Conservation (phyloP, 1,140 invertebrate genomes). For the Berghia stephanieae region DNA sequence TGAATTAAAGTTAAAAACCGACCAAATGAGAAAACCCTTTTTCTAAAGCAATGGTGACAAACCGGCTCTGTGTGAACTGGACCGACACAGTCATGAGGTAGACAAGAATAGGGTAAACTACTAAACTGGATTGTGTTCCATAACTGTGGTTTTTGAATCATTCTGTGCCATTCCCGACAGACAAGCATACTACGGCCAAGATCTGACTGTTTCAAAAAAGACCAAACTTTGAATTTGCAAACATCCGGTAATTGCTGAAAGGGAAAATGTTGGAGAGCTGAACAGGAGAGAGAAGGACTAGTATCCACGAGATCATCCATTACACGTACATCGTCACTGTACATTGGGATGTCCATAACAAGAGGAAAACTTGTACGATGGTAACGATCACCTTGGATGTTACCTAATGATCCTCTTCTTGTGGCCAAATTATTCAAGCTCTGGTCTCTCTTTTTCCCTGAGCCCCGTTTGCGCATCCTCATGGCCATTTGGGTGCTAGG, state of each 20-base stretch:
- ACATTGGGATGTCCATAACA: slow-evolving; percentile 18
- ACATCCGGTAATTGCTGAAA: slow-evolving; percentile 56
- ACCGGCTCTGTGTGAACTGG: slow-evolving; percentile 40
- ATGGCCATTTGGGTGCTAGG: slow-evolving; percentile 15
- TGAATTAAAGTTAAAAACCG: slow-evolving; percentile 43
- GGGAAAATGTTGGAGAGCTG: slow-evolving; percentile 39
- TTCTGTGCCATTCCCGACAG: slow-evolving; percentile 51
- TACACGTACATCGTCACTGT: background rate
- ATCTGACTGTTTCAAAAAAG: slow-evolving; percentile 50
- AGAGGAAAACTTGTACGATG: slow-evolving; percentile 31
- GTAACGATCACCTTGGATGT: slow-evolving; percentile 18
- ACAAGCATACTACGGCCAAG: slow-evolving; percentile 50
- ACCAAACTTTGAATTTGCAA: slow-evolving; percentile 60
- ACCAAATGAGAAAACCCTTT: slow-evolving; percentile 49
- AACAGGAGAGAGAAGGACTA: slow-evolving; percentile 8
- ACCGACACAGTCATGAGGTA: slow-evolving; percentile 35
- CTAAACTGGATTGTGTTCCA: slow-evolving; percentile 56
- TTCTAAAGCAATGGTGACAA: slow-evolving; percentile 55
- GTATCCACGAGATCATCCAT: slow-evolving; percentile 6
- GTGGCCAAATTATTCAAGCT: background rate
- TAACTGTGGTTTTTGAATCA: slow-evolving; percentile 48
- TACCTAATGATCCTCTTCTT: background rate
- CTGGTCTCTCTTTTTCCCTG: slow-evolving; percentile 12
- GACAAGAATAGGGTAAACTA: slow-evolving; percentile 51
- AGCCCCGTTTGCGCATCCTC: slow-evolving; percentile 20